Evolutionary conservation across 37 sponge, comb jelly and placozoan genomes (phyloP), one percentile per base, ranked within the genome.

Genomic region (Mnemiopsis leidyi): DNA sequence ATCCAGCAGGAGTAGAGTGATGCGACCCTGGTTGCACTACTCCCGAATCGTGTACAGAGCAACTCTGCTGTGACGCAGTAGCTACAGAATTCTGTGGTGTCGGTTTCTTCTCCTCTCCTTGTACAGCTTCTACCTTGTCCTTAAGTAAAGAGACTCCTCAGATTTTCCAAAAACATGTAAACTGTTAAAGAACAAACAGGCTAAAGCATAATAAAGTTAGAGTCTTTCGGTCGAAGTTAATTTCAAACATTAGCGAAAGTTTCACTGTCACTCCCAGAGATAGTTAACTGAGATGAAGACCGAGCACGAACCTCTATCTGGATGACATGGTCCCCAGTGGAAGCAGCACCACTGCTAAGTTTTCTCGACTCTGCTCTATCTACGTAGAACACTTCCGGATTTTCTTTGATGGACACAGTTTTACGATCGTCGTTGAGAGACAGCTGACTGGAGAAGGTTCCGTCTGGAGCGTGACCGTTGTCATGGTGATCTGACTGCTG

Each of bases 381-480:
- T 13, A 79, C 82, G 21, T 79, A 79, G 36, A 79, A 79, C 82
- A 79, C 82, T 36, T 79, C 82, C 21, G 82, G 82, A 33, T 79
- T 29, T 20, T 23, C 36, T 1, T 79, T 79, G 35, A 79, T 79
- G 7, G 82, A 79, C 30, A 79, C 82, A 1, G 37, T 36, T 29
- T 79, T 79, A 23, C 37, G 73, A 48, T 69, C 73, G 2, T 69
- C 73, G n/a, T 69, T 69, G 3, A 69, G 73, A 3, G 73, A 69
- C 73, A 23, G 73, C 21, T 28, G 73, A 69, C 73, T 69, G 28
- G 73, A 28, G 24, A 25, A 28, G 21, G 73, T 36, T 16, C 3
- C 82, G 7, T 79, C 37, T 26, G 26, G 16, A n/a, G n/a, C n/a
- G 13, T 48, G 61, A 18, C 61, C 61, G 61, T 48, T 48, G 5